These are phyloP conservation scores for Chaetops frenatus DNA, from an alignment of 2,113 vertebrate species.

Conservation along the genomic window DNA sequence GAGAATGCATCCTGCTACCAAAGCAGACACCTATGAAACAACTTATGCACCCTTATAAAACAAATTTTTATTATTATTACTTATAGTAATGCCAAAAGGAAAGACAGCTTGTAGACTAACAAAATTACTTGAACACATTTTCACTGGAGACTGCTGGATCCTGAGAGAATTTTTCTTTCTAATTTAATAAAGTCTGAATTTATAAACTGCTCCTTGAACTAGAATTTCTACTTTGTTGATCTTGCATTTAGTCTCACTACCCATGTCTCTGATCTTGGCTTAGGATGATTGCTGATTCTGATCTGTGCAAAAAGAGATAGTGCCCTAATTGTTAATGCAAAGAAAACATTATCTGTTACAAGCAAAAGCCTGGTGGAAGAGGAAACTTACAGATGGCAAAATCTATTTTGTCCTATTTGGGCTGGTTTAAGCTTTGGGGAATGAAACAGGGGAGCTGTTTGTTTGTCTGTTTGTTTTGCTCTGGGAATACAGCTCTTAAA, in stretches of 20 bases:
- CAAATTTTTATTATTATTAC: not conserved
- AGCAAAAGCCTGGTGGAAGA: slow-evolving; percentile 4
- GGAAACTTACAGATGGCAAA: slow-evolving; percentile 17
- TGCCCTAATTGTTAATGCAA: slow-evolving; percentile 55
- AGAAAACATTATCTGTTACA: slow-evolving; percentile 43
- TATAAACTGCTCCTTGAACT: slow-evolving; percentile 27
- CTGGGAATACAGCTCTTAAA: slow-evolving; percentile 17
- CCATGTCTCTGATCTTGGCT: slow-evolving; percentile 55
- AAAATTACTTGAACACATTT: slow-evolving; percentile 24
- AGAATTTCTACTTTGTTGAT: slow-evolving; percentile 45
- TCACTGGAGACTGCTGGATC: slow-evolving; percentile 29
- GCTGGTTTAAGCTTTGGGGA: not conserved
- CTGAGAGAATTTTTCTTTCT: slow-evolving; percentile 3
- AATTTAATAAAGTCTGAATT: slow-evolving; percentile 52
- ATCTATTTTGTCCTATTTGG: slow-evolving; percentile 10
- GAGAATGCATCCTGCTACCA: not conserved
- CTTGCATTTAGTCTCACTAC: slow-evolving; percentile 35
- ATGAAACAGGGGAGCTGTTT: not conserved
- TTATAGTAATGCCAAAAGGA: not conserved
- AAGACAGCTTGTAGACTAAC: not conserved
- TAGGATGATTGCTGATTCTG: slow-evolving; percentile 60
- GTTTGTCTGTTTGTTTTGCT: slow-evolving; percentile 7
- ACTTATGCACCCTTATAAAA: not conserved
- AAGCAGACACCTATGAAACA: not conserved
- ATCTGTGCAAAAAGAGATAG: slow-evolving; percentile 31